These are phyloP conservation scores for Macrosteles quadrilineatus DNA, from an alignment of 1,140 invertebrate species.

Conservation along the genomic window DNA sequence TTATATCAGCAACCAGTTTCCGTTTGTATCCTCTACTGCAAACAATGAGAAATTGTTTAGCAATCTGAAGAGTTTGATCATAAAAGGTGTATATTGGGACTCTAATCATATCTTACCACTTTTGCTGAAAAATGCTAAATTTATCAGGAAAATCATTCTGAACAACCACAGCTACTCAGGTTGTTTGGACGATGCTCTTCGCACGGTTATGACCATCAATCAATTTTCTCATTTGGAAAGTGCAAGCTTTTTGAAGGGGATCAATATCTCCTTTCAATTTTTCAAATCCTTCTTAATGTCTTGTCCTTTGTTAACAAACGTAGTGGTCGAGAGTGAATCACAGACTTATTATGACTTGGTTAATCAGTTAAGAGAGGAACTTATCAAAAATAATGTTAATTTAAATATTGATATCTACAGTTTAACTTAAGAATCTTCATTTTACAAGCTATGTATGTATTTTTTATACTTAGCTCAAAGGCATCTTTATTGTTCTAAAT, in stretches of 20 bases:
- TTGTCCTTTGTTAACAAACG: not conserved
- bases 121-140: not conserved
- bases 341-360: conserved; percentile 2
- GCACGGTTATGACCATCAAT: not conserved
- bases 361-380: not conserved
- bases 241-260: not conserved
- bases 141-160: not conserved
- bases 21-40: not conserved
- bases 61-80: not conserved
- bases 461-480: not conserved
- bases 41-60: not conserved
- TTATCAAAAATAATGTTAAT: not conserved
- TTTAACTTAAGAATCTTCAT: not conserved
- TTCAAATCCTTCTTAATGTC: not conserved
- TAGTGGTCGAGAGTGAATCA: conserved; percentile 1
- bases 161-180: conserved; percentile 1
- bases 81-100: conserved; percentile 12
- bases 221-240: not conserved
- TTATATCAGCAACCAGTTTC: not conserved
- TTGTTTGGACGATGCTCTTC: conserved; percentile 5
- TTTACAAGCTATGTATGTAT: not conserved
- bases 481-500: not conserved
- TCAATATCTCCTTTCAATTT: not conserved
- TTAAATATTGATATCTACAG: not conserved
- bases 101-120: not conserved